Evolutionary conservation across 2,888 invertebrate genomes (phyloP).

Genomic region (Rhodophaea formosa): DNA sequence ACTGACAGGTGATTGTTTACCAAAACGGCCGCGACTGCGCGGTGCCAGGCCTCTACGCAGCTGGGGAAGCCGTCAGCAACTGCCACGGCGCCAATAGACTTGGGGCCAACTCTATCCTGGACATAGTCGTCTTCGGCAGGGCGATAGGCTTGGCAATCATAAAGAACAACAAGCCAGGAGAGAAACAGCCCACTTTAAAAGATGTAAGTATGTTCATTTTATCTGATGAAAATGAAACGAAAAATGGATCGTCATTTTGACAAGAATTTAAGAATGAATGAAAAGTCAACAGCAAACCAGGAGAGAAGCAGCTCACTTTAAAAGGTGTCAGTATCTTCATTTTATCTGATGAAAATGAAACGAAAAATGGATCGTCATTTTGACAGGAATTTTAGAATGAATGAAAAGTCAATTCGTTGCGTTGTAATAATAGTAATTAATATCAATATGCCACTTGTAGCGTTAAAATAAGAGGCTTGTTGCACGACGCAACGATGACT

Average conservation of each 20-base stretch:
- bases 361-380: too few species aligned
- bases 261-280: too few species aligned
- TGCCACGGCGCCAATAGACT: conserved; percentile 99
- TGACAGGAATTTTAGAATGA: too few species aligned
- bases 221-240: too few species aligned
- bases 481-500: too few species aligned
- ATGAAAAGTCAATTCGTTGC: background rate
- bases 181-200: conserved; percentile 84
- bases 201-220: conserved; percentile 74
- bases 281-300: conserved; percentile 90
- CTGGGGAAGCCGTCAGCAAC: conserved; percentile 95
- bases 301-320: conserved; percentile 86
- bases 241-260: too few species aligned
- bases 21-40: conserved; percentile 82
- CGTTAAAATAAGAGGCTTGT: too few species aligned
- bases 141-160: conserved; percentile 94
- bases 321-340: conserved; percentile 79
- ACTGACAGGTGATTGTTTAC: conserved; percentile 79
- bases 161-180: conserved; percentile 90
- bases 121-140: conserved; percentile 97
- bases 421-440: too few species aligned
- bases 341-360: too few species aligned
- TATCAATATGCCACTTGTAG: too few species aligned
- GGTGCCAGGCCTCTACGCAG: conserved; percentile 94
- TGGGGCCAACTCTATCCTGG: conserved; percentile 98